Evolutionary conservation across 2,888 invertebrate genomes (phyloP).

Genomic region (Cryptus armator): DNA sequence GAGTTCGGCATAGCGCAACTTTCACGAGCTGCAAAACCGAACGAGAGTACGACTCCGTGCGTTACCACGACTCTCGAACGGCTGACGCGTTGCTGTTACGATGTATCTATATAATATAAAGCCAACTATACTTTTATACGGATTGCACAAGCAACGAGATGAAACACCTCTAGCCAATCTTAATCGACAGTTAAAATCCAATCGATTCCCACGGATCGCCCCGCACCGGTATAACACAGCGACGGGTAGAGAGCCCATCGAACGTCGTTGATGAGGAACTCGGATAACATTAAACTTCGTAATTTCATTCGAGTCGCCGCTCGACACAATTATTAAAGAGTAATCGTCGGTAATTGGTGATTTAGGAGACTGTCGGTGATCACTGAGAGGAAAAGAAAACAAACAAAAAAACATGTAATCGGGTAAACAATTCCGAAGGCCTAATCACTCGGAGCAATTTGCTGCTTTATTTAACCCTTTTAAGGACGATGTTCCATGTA

Average conservation of each 20-base stretch:
- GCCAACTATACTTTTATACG: conserved; percentile 4
- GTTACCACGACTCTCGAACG: conserved; percentile 24
- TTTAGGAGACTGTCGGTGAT: conserved; percentile 40
- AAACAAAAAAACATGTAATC: neutral
- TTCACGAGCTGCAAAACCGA: conserved; percentile 53
- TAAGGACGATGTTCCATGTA: neutral
- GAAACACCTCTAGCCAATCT: conserved; percentile 62
- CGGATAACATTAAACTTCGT: conserved; percentile 58
- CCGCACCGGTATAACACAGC: neutral
- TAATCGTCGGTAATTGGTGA: conserved; percentile 58
- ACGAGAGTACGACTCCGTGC: conserved; percentile 40
- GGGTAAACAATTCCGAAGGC: neutral
- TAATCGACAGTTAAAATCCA: conserved; percentile 68
- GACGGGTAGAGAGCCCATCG: neutral
- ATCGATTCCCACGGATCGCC: conserved; percentile 67
- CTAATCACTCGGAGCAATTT: neutral
- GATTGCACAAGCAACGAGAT: conserved; percentile 57
- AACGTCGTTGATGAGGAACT: conserved; percentile 33
- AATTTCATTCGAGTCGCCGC: conserved; percentile 56
- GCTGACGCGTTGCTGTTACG: conserved; percentile 19
- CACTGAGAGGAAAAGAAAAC: conserved; percentile 11
- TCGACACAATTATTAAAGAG: conserved; percentile 56
- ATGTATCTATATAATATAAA: neutral
- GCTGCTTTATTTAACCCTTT: neutral
- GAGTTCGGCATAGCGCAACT: conserved; percentile 46